Evolutionary conservation across 2,113 vertebrate species (phyloP), one percentile per base, ranked within the genome.

Genomic region (Chionodraco myersi): DNA sequence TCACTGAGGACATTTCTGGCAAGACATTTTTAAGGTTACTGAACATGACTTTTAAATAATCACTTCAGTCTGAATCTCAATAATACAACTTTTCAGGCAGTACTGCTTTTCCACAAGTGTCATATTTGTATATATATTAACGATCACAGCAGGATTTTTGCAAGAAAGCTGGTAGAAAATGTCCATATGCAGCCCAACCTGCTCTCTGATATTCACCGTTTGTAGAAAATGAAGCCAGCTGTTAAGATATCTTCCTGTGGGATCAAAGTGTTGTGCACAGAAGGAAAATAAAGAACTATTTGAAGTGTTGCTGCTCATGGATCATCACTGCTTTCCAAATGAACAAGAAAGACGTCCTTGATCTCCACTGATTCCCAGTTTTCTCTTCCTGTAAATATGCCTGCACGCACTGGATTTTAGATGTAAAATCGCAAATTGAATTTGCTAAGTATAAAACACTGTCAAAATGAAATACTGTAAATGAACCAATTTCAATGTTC

Each of bases 171-270:
- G 49, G 52, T 18, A n/a, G 51, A 77, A 86, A 74, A 66, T 60
- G 10, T 60, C 77, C 66, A 70, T 57, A 45, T 60, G 74, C 68
- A 57, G 64, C 64, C 48, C 75, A 66, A 30, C 73, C 73, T 80
- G 65, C 73, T 81, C 58, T 0, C 66, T 48, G 62, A 66, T 73
- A 26, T 68, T 49, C 49, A 5, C 72, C 34, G 49, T 61, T 67
- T 83, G 72, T 69, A 79, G 57, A 49, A 76, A 73, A 30, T 49
- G 72, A 64, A 84, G 62, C 57, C 83, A 86, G 83, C 83, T 88
- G 83, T 74, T 84, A 44, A 63, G 49, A 62, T 59, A 54, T 69
- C 61, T 14, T 44, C 75, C 72, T 72, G 72, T 45, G 61, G 26
- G 70, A 75, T 80, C 54, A 54, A 51, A 64, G 75, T 64, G 8